Evolutionary conservation across 2,888 invertebrate species (phyloP).

Genomic region (Ophion ventricosus): DNA sequence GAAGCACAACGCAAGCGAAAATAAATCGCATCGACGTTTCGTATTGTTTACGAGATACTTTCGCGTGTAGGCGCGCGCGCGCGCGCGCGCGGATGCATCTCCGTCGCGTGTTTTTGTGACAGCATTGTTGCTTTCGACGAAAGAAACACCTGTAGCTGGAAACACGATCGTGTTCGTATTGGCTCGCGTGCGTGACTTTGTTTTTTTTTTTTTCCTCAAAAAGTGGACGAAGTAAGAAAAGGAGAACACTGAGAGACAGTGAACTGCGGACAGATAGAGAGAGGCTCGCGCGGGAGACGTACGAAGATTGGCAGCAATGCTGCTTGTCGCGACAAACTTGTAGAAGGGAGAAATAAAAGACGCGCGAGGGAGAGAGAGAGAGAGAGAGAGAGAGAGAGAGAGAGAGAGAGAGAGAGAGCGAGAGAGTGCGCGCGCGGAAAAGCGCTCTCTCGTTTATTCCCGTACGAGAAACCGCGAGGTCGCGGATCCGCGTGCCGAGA

Average conservation of each 20-base stretch:
- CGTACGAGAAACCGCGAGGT: constrained; percentile 30
- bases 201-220: neutral
- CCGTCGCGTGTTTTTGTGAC: neutral
- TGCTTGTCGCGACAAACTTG: constrained; percentile 26
- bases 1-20: neutral
- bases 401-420: constrained; percentile 13
- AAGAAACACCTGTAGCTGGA: neutral
- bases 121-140: neutral
- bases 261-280: neutral
- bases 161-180: neutral
- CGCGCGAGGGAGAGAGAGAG: constrained; percentile 21
- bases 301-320: constrained; percentile 57
- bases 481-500: constrained; percentile 21
- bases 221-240: neutral
- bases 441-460: constrained; percentile 13
- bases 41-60: constrained; percentile 1
- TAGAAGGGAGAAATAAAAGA: constrained; percentile 27
- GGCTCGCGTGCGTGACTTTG: too few species aligned
- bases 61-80: neutral
- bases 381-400: constrained; percentile 16
- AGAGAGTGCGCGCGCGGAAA: constrained; percentile 61
- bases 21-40: neutral
- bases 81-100: neutral
- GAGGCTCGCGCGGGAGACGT: constrained; percentile 12
- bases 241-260: neutral